A percentile compares a stretch with the other conserved stretches of the same genome.
Evolutionary conservation across 2,797 vertebrate genomes (phyloP).

Genomic region (Numenius phaeopus): DNA sequence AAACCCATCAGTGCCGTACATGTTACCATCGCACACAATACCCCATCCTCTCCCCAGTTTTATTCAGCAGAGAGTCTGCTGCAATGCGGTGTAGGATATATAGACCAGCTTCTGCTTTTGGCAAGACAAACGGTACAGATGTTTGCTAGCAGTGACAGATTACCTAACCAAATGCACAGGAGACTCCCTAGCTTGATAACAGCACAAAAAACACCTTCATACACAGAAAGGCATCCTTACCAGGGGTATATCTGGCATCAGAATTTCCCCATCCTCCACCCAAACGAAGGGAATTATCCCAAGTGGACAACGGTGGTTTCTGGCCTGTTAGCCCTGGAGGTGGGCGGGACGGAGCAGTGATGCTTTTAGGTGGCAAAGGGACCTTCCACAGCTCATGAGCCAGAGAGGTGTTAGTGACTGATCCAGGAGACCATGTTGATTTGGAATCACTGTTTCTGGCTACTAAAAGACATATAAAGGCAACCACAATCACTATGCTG

Average conservation of each 20-base stretch:
- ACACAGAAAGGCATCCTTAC: conserved; percentile 76
- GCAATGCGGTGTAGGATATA: neutral
- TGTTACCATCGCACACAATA: fast-evolving
- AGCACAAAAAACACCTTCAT: neutral
- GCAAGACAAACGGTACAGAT: neutral
- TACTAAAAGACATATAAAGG: conserved; percentile 59
- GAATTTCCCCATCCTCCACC: conserved; percentile 89
- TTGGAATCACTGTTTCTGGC: conserved; percentile 99
- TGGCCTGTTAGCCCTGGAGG: conserved; percentile 96
- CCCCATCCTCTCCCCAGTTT: neutral
- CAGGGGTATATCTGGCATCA: conserved; percentile 96
- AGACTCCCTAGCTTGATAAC: neutral
- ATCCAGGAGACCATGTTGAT: conserved; percentile 93
- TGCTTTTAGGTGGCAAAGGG: conserved; percentile 94
- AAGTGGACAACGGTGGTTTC: conserved; percentile 91
- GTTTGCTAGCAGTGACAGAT: neutral
- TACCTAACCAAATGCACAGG: fast-evolving
- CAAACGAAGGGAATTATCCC: conserved; percentile 91
- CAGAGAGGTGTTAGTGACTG: conserved; percentile 96
- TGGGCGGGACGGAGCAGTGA: conserved; percentile 95
- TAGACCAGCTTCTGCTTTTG: neutral
- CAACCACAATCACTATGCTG: neutral
- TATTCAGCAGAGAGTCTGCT: neutral
- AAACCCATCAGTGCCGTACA: fast-evolving
- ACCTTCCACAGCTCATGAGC: conserved; percentile 99